These are phyloP conservation scores for Eupithecia vulgata DNA, from an alignment of 2,888 invertebrate species.

Conservation along the genomic window DNA sequence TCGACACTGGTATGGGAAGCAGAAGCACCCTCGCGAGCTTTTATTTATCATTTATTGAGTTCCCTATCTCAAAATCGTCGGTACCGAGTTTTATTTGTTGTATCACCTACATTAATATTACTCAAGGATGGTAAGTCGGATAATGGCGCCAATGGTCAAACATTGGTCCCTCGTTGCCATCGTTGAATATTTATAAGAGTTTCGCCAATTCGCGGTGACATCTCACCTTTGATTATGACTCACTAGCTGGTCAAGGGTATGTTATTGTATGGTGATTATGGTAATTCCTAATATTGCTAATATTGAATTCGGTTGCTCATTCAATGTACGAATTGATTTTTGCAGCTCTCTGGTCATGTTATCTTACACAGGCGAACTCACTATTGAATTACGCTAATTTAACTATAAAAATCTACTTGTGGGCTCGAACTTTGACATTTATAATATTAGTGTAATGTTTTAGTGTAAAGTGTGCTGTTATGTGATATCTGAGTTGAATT, in stretches of 20 bases:
- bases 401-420: too few relatives aligned
- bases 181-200: slow-evolving; percentile 34
- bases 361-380: background rate
- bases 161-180: slow-evolving; percentile 3
- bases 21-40: too few relatives aligned
- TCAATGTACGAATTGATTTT: background rate
- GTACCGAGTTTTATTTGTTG: background rate
- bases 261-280: slow-evolving; percentile 8
- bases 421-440: too few relatives aligned
- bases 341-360: background rate
- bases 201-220: slow-evolving; percentile 36
- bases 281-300: background rate
- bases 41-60: background rate
- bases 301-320: slow-evolving; percentile 3
- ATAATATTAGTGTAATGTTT: too few relatives aligned
- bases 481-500: too few relatives aligned
- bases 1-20: too few relatives aligned
- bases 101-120: background rate
- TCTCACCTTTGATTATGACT: slow-evolving; percentile 34
- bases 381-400: background rate
- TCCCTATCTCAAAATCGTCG: background rate
- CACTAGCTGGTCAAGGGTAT: slow-evolving; percentile 40
- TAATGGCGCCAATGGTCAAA: slow-evolving; percentile 26
- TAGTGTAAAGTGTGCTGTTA: too few relatives aligned
- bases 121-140: slow-evolving; percentile 6